These are phyloP conservation scores for Tachycineta bicolor DNA, from an alignment of 2,113 vertebrate genomes.

Conservation along the genomic window DNA sequence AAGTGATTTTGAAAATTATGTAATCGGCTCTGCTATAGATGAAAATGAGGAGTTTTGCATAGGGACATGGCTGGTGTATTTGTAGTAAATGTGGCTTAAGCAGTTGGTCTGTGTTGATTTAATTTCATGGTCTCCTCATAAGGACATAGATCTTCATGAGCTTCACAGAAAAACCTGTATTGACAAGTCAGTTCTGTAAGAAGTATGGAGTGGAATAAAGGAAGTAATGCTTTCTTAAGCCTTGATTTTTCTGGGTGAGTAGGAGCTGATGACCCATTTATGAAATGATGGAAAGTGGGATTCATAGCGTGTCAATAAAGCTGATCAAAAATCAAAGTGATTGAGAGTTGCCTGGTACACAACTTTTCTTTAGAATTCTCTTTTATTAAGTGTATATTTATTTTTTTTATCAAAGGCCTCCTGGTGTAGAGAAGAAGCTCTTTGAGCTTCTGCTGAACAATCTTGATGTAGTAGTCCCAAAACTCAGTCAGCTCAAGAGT, in stretches of 20 bases:
- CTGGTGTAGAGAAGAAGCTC: background rate
- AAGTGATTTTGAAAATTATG: background rate
- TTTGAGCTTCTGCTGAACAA: background rate
- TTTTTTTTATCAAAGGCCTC: background rate
- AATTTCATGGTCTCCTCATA: background rate
- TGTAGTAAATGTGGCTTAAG: background rate
- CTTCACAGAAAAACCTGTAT: background rate
- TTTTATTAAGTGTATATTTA: background rate
- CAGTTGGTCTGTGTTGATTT: background rate
- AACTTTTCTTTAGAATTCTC: background rate
- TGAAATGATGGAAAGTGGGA: background rate
- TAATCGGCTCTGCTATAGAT: background rate
- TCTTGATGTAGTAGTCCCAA: background rate
- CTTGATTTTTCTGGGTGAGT: background rate
- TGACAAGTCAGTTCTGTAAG: background rate
- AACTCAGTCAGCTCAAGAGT: background rate
- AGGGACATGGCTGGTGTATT: background rate
- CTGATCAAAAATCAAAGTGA: background rate
- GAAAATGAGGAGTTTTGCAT: background rate
- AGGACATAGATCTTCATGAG: background rate
- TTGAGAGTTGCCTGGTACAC: background rate
- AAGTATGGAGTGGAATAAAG: background rate
- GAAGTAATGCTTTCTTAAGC: background rate
- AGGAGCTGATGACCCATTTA: background rate
- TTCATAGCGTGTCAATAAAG: background rate